A percentile compares a stretch with the other conserved stretches of the same genome.
Conservation (phyloP, 2,797 vertebrate genomes). For the Sorex maritimensis region DNA sequence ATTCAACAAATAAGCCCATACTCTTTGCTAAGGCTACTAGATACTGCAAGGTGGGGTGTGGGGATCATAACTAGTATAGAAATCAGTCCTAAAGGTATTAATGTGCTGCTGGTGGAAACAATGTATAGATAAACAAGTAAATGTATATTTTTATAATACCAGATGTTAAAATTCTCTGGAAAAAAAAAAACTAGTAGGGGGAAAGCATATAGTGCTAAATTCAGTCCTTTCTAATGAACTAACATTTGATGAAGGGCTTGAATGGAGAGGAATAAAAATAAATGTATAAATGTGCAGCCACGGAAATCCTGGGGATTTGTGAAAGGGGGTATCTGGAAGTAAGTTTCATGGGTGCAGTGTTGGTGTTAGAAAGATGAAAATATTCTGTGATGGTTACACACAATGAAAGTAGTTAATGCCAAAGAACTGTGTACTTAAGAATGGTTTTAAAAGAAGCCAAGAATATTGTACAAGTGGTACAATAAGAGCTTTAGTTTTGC, state of each 20-base stretch:
- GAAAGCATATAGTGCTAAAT: neutral
- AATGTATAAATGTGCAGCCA: neutral
- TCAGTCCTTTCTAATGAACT: neutral
- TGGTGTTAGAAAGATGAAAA: neutral
- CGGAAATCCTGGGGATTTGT: neutral
- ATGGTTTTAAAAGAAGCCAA: neutral
- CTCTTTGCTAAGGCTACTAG: neutral
- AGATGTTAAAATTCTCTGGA: neutral
- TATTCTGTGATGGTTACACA: neutral
- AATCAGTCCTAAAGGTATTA: neutral
- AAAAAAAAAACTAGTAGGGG: neutral
- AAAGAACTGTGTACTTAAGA: neutral
- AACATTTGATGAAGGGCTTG: neutral
- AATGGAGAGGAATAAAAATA: neutral
- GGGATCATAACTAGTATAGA: neutral
- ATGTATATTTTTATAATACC: slow-evolving; percentile 17
- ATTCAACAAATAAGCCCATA: neutral
- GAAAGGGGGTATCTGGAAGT: neutral
- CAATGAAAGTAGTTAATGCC: neutral
- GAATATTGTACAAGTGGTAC: no score
- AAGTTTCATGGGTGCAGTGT: neutral
- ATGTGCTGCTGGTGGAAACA: neutral
- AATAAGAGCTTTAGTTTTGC: no score
- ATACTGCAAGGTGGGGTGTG: neutral
- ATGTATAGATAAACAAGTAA: neutral